A percentile compares a stretch with the other conserved stretches of the same genome.
Evolutionary conservation across 2,797 vertebrate species (phyloP).

Genomic region (Esox lucius): DNA sequence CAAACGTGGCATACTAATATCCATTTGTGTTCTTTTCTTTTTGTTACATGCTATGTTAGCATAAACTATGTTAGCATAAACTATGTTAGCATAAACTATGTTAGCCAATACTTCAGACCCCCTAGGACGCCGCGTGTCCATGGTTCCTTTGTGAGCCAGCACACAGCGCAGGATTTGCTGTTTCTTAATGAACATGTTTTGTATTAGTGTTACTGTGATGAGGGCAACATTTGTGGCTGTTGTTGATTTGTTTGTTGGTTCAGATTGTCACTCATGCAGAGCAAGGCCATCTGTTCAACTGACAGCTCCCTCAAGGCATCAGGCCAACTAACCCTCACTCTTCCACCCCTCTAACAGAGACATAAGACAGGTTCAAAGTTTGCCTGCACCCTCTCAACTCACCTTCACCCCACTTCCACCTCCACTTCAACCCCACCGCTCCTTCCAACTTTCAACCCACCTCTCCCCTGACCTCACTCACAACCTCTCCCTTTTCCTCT

Average conservation of each 20-base stretch:
- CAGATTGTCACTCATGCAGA: neutral
- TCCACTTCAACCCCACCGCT: too few species aligned
- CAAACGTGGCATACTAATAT: too few species aligned
- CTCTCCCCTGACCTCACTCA: too few species aligned
- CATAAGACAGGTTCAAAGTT: too few species aligned
- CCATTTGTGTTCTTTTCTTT: too few species aligned
- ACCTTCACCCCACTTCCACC: neutral
- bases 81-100: neutral
- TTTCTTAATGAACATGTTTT: neutral
- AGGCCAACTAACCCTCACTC: constrained; percentile 39
- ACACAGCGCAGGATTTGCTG: constrained; percentile 53
- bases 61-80: neutral
- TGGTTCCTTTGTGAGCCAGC: neutral
- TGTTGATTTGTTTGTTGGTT: neutral
- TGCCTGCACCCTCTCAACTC: too few species aligned
- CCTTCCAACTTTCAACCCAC: too few species aligned
- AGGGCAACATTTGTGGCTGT: constrained; percentile 48
- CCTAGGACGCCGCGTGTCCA: neutral
- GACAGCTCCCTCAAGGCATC: constrained; percentile 40
- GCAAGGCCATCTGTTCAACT: constrained; percentile 32
- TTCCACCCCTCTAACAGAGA: neutral
- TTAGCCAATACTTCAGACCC: neutral
- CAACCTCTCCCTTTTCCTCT: too few species aligned
- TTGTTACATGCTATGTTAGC: neutral
- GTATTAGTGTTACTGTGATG: constrained; percentile 11